These are phyloP conservation scores for Corythaeola cristata DNA, from an alignment of 2,113 vertebrate genomes.

Conservation along the genomic window DNA sequence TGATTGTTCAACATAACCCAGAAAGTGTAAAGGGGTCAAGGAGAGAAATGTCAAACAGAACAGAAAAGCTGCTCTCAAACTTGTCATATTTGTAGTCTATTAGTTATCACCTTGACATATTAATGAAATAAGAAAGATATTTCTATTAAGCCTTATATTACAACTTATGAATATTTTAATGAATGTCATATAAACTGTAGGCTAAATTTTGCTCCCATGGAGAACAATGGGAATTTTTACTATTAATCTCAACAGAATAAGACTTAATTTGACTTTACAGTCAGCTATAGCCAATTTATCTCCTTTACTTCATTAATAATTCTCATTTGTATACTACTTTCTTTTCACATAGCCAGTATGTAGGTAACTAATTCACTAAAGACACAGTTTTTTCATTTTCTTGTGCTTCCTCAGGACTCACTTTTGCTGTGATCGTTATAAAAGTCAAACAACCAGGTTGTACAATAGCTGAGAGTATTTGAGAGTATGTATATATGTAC, in stretches of 20 bases:
- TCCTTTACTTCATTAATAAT: background rate
- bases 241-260: background rate
- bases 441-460: background rate
- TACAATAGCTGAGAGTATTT: background rate
- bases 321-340: background rate
- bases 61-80: background rate
- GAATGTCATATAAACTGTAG: background rate
- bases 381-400: background rate
- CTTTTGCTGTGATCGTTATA: background rate
- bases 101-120: background rate
- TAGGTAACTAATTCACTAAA: background rate
- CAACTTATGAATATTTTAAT: background rate
- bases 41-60: slow-evolving; percentile 16
- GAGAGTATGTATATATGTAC: background rate
- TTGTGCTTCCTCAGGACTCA: background rate
- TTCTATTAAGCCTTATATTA: background rate
- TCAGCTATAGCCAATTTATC: background rate
- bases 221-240: background rate
- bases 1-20: slow-evolving; percentile 4
- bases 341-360: background rate
- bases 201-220: background rate
- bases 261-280: background rate
- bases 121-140: background rate
- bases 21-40: background rate
- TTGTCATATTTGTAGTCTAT: background rate